These are phyloP conservation scores for Rhynchonema sp. DNA, from an alignment of 2,888 invertebrate genomes.

Conservation along the genomic window DNA sequence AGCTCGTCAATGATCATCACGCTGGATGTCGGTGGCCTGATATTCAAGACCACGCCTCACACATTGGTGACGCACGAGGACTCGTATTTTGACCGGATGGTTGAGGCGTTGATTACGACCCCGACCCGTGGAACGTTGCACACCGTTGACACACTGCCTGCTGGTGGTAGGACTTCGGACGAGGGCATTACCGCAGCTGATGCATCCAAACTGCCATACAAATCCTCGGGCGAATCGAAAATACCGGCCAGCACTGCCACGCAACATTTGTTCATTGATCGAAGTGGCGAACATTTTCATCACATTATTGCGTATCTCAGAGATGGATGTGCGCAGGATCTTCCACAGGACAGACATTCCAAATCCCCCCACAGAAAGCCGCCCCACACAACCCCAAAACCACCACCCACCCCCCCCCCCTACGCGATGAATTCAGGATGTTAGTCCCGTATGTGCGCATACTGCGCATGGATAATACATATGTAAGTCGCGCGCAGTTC, in stretches of 20 bases:
- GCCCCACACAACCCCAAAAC: no score
- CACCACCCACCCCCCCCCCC: no score
- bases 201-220: no score
- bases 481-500: no score
- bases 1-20: no score
- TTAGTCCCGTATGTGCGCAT: no score
- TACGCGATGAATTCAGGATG: no score
- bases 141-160: not conserved
- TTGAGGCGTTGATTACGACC: not conserved
- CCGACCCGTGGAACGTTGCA: not conserved
- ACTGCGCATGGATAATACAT: no score
- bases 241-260: not conserved
- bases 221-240: no score
- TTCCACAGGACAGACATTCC: not conserved
- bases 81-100: not conserved
- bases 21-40: not conserved
- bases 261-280: slow-evolving; percentile 1
- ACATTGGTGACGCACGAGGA: not conserved
- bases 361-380: no score
- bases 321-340: not conserved
- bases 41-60: not conserved
- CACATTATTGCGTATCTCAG: not conserved
- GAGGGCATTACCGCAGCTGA: no score
- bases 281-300: not conserved
- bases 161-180: no score